Conservation (phyloP, 2,888 invertebrate species). For the Romanomermis culicivorax region DNA sequence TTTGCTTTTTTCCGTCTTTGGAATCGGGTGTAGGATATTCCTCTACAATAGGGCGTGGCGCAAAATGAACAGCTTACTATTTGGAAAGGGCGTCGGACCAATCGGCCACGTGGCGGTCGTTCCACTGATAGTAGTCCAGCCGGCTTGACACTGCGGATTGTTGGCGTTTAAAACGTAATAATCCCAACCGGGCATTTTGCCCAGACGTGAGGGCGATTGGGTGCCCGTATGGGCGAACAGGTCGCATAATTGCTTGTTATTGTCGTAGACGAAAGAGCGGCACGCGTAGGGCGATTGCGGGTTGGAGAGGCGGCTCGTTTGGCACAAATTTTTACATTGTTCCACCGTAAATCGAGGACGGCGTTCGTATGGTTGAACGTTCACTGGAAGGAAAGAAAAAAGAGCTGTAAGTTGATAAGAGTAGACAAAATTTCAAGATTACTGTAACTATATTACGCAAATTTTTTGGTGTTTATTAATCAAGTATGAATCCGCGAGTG, state of each 20-base stretch:
- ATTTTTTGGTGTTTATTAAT: no score
- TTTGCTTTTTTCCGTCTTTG: no score
- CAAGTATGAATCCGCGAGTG: no score
- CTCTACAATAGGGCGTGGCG: no score
- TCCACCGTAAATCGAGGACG: constrained; percentile 15
- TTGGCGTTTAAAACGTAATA: constrained; percentile 9
- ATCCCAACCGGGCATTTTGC: constrained; percentile 6
- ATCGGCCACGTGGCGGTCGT: not conserved
- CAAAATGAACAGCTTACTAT: no score
- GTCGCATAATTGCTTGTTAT: constrained; percentile 24
- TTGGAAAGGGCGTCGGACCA: no score
- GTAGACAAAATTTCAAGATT: no score
- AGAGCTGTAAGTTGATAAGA: no score
- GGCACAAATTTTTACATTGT: constrained; percentile 6
- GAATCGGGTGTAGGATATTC: no score
- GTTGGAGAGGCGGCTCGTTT: not conserved
- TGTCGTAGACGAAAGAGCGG: constrained; percentile 27
- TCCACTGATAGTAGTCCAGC: not conserved
- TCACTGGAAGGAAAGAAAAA: constrained; percentile 13
- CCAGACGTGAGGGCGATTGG: constrained; percentile 17
- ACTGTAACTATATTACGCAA: no score
- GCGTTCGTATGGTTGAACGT: constrained; percentile 28
- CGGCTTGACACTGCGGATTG: not conserved
- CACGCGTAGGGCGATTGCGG: constrained; percentile 12
- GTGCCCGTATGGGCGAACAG: constrained; percentile 27